A percentile compares a stretch with the other conserved stretches of the same genome.
These are phyloP conservation scores for Chrysochloris asiatica DNA, from an alignment of 2,113 vertebrate genomes.

Conservation along the genomic window DNA sequence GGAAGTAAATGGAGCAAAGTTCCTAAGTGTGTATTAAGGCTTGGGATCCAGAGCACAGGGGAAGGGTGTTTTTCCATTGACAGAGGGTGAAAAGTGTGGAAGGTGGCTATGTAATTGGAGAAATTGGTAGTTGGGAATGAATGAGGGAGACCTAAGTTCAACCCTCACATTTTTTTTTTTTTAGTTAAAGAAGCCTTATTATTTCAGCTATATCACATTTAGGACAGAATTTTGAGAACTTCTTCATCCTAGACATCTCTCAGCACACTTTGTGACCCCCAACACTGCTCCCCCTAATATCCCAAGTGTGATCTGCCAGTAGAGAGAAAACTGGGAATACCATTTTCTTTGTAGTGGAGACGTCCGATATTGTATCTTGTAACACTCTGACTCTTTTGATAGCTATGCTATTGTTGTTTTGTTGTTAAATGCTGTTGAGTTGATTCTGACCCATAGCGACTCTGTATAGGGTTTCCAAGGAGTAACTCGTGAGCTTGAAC, in stretches of 20 bases:
- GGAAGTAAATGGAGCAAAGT: constrained; percentile 1
- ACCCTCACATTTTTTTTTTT: constrained; percentile 42
- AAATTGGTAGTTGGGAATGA: background rate
- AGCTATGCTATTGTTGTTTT: no score
- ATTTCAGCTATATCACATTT: background rate
- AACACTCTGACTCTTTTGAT: background rate
- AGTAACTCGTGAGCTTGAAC: no score
- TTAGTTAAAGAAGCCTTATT: background rate
- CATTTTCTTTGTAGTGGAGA: constrained; percentile 40
- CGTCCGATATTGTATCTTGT: background rate
- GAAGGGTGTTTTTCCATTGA: background rate
- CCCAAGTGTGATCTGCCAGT: background rate
- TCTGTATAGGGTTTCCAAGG: no score
- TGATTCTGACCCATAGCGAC: no score
- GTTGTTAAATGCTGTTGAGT: no score
- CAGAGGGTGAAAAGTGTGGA: background rate
- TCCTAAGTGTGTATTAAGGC: background rate
- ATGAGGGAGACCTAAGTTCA: background rate
- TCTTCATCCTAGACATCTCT: background rate
- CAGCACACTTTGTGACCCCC: background rate
- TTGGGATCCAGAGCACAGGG: background rate
- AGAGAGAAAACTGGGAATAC: constrained; percentile 33
- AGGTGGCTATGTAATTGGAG: background rate
- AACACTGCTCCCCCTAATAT: constrained; percentile 2
- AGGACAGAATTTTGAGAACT: constrained; percentile 7